Evolutionary conservation across 1,140 invertebrate genomes (phyloP).

Genomic region (Trichonephila inaurata): DNA sequence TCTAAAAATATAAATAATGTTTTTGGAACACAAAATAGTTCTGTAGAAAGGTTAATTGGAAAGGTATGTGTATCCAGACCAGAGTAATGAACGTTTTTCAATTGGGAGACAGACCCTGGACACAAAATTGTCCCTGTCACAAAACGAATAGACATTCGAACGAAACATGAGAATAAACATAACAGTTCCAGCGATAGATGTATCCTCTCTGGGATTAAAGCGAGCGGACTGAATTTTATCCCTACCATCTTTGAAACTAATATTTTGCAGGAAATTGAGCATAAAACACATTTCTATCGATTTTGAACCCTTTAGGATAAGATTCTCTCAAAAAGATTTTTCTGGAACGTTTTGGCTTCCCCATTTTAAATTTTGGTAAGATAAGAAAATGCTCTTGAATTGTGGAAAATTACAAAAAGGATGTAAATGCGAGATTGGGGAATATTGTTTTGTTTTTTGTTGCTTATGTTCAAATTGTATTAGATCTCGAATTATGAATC

Average conservation of each 20-base stretch:
- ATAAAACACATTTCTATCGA: slow-evolving; percentile 8
- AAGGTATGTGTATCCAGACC: too few relatives aligned
- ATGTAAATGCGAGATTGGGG: too few relatives aligned
- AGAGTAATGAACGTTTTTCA: too few relatives aligned
- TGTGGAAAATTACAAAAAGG: too few relatives aligned
- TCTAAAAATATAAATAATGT: too few relatives aligned
- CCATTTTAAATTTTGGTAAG: too few relatives aligned
- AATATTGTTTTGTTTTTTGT: too few relatives aligned
- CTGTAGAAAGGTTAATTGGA: too few relatives aligned
- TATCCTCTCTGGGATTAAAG: neutral
- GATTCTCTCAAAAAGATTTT: neutral
- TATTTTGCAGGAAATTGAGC: slow-evolving; percentile 16
- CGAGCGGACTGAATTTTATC: neutral
- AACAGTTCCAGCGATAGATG: neutral
- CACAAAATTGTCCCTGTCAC: neutral
- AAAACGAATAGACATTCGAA: neutral
- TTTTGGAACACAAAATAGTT: too few relatives aligned
- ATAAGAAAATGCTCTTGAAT: too few relatives aligned
- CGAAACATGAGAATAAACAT: neutral
- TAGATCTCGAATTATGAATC: too few relatives aligned
- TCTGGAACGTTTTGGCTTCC: neutral
- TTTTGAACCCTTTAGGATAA: neutral
- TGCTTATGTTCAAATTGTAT: too few relatives aligned
- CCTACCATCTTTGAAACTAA: neutral
- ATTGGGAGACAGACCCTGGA: neutral